Evolutionary conservation across 2,113 vertebrate genomes (phyloP).

Genomic region (Xiphophorus couchianus): DNA sequence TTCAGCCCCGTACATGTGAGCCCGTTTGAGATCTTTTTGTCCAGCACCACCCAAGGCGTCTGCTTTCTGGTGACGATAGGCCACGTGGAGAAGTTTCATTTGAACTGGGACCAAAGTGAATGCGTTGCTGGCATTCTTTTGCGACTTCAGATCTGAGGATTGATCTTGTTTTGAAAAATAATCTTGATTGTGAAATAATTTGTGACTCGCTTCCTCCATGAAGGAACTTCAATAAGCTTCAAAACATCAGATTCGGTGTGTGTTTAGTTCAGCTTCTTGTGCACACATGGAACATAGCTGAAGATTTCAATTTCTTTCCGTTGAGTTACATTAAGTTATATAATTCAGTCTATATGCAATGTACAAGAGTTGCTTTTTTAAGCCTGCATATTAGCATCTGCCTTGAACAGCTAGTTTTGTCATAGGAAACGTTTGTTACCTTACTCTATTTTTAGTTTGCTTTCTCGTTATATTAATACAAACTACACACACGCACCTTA

Average conservation of each 20-base stretch:
- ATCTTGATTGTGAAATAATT: slow-evolving; percentile 54
- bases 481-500: slow-evolving; percentile 5
- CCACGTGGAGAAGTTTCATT: slow-evolving; percentile 26
- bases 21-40: slow-evolving; percentile 51
- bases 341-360: background rate
- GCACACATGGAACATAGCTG: background rate
- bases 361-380: background rate
- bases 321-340: background rate
- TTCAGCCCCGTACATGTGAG: slow-evolving; percentile 47
- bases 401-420: background rate
- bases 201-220: slow-evolving; percentile 16
- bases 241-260: slow-evolving; percentile 35
- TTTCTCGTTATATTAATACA: slow-evolving; percentile 16
- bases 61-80: slow-evolving; percentile 21
- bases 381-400: background rate
- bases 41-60: slow-evolving; percentile 28
- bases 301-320: background rate
- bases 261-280: background rate
- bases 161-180: slow-evolving; percentile 50
- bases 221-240: slow-evolving; percentile 17
- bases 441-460: slow-evolving; percentile 34
- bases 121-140: slow-evolving; percentile 42
- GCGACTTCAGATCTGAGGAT: slow-evolving; percentile 36
- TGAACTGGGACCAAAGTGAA: slow-evolving; percentile 41
- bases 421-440: slow-evolving; percentile 11